Base-by-base conservation (phyloP, 2,113 vertebrate species). In the Cisticola juncidis region DNA sequence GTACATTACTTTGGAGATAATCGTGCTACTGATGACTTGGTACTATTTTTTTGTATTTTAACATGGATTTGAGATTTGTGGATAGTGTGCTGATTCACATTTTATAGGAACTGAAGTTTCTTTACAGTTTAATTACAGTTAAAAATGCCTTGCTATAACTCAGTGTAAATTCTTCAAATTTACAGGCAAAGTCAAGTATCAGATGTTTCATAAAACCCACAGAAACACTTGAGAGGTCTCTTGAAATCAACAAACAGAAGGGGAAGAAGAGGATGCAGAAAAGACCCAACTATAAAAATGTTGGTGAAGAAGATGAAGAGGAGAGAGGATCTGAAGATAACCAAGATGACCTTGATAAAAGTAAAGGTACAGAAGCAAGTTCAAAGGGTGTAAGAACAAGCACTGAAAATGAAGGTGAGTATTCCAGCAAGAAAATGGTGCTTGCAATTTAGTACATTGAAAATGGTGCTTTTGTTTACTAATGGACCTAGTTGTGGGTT, bases 221-320 rank as follows among this genome's bases (percentile, higher is more conserved):
- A 0, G 99, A 99, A 97, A 98, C 99, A 16, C 98, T 99, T 57
- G 99, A 99, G 91, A 98, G 99, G 45, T 99, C 99, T 42, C 97
- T 99, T 84, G 99, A 99, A 97, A 98, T 99, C 88, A 99, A 98
- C 44, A 99, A 99, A 81, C 99, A 99, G 47, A 98, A 98, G 20
- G 99, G 99, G 60, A 99, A 98, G 95, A 99, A 99, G 96, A 98
- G 97, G 71, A 91, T 98, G 23, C 99, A 99, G 90, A 99, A 99
- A 95, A 98, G 99, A 83, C 99, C 99, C 57, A 99, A 99, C 97
- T 99, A 99, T 96, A 99, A 99, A 98, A 99, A 99, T 42, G 98
- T 99, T 86, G 99, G 99, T 36, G 99, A 99, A 95, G 99, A 99
- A 17, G 99, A 99, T 16, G 99, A 99, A 26, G 99, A 99, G 51